Evolutionary conservation across 2,797 vertebrate species (phyloP).

Genomic region (Micromesistius poutassou): DNA sequence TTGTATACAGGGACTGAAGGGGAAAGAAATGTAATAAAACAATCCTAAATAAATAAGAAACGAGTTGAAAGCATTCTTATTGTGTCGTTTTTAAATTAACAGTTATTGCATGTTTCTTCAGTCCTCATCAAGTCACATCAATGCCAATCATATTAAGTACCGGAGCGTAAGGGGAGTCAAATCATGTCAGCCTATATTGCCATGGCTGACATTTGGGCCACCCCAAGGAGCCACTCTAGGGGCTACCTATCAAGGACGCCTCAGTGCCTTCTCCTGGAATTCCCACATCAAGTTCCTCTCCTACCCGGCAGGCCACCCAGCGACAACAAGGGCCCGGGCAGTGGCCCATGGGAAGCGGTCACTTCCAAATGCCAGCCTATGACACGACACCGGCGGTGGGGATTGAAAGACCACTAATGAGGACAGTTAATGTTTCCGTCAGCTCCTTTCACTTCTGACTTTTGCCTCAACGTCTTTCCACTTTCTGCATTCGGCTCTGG

Average conservation of each 20-base stretch:
- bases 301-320: constrained; percentile 30
- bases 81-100: neutral
- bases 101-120: neutral
- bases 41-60: neutral
- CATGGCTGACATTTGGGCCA: constrained; percentile 52
- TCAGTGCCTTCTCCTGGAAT: constrained; percentile 37
- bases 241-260: constrained; percentile 36
- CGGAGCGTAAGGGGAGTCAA: constrained; percentile 28
- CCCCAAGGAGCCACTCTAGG: constrained; percentile 31
- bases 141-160: constrained; percentile 22
- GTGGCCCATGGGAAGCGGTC: constrained; percentile 51
- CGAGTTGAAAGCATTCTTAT: neutral
- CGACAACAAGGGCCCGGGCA: constrained; percentile 35
- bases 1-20: neutral
- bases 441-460: constrained; percentile 26
- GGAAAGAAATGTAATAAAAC: neutral
- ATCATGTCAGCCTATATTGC: constrained; percentile 44
- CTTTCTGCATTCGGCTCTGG: constrained; percentile 3
- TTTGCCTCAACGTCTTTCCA: neutral
- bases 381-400: constrained; percentile 40
- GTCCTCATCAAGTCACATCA: constrained; percentile 16
- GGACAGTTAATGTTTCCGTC: constrained; percentile 40
- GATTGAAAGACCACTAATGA: constrained; percentile 49
- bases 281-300: constrained; percentile 18
- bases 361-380: constrained; percentile 63